Percentiles rank a stretch among this genome's conserved stretches.
phyloP scores from a whole-genome alignment of 1,140 invertebrate genomes.

The Pectinophora gossypiella region DNA sequence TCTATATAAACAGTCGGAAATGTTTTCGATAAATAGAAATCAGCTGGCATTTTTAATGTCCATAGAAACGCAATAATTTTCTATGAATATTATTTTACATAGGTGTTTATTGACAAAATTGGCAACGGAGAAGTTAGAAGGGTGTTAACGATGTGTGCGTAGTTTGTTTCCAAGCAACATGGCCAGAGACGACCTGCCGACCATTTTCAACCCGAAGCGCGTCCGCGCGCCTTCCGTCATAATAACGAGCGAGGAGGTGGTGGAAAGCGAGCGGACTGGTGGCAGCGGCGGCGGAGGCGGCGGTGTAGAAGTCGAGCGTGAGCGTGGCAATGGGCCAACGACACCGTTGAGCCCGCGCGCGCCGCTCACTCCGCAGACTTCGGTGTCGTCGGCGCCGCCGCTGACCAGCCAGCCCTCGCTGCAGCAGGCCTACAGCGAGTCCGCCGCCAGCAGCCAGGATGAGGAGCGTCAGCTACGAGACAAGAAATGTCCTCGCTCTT shows the following conservation, averaged over 20 bases:
- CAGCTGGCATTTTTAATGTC: slow-evolving; percentile 9
- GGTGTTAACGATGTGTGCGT: neutral
- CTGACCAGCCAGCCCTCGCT: slow-evolving; percentile 58
- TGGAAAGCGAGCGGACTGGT: slow-evolving; percentile 40
- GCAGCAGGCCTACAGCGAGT: slow-evolving; percentile 66
- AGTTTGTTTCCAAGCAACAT: slow-evolving; percentile 26
- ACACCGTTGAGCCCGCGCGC: slow-evolving; percentile 60
- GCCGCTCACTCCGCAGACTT: slow-evolving; percentile 59
- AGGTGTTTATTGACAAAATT: no score
- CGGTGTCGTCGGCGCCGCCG: slow-evolving; percentile 57
- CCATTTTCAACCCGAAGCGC: slow-evolving; percentile 84
- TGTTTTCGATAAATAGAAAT: slow-evolving; percentile 10
- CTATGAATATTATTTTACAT: neutral
- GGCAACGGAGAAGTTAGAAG: neutral
- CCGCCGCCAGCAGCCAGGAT: slow-evolving; percentile 76
- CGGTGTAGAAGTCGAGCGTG: slow-evolving; percentile 8
- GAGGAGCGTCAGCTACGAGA: slow-evolving; percentile 62
- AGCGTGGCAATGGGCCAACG: slow-evolving; percentile 57
- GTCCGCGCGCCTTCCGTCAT: slow-evolving; percentile 83
- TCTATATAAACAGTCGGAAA: neutral
- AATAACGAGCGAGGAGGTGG: slow-evolving; percentile 79
- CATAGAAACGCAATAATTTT: neutral
- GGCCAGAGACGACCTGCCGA: slow-evolving; percentile 81
- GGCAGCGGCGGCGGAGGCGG: slow-evolving; percentile 38
- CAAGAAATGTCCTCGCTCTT: slow-evolving; percentile 78